These are phyloP conservation scores for Apamea anceps DNA, from an alignment of 2,888 invertebrate species.

Conservation along the genomic window DNA sequence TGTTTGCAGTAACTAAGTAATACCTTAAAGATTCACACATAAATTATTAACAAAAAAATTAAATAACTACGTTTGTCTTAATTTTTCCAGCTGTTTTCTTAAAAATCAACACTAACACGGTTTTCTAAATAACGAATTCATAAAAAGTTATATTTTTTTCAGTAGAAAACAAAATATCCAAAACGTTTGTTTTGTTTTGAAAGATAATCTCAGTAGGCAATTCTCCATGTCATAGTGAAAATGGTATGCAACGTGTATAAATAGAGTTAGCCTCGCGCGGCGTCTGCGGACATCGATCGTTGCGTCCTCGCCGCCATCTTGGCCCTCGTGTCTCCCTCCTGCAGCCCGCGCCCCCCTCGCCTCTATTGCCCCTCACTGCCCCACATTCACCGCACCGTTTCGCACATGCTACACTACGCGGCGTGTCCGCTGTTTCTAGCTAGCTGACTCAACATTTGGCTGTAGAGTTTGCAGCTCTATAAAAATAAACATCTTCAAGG, in stretches of 20 bases:
- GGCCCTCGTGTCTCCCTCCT: constrained; percentile 88
- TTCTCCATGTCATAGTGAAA: constrained; percentile 76
- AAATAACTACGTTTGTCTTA: too few species aligned
- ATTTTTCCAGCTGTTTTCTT: neutral
- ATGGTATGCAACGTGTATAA: constrained; percentile 87
- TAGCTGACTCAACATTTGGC: constrained; percentile 67
- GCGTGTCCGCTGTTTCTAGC: constrained; percentile 69
- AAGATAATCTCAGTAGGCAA: constrained; percentile 61
- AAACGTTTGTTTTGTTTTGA: constrained; percentile 37
- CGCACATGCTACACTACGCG: constrained; percentile 78
- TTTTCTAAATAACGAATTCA: constrained; percentile 2
- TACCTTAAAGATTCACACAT: neutral
- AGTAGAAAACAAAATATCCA: neutral
- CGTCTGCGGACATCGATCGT: constrained; percentile 90
- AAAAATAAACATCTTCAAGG: constrained; percentile 76
- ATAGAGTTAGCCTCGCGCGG: constrained; percentile 88
- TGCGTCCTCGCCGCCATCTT: constrained; percentile 90
- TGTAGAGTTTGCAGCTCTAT: constrained; percentile 58
- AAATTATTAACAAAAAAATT: too few species aligned
- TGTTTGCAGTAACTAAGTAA: neutral
- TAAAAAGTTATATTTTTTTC: neutral
- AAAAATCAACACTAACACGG: neutral
- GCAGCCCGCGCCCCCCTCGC: constrained; percentile 80
- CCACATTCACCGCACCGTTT: constrained; percentile 89
- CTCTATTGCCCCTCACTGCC: constrained; percentile 86